These are phyloP conservation scores for Aethina tumida DNA, from an alignment of 1,140 invertebrate species.

Conservation along the genomic window DNA sequence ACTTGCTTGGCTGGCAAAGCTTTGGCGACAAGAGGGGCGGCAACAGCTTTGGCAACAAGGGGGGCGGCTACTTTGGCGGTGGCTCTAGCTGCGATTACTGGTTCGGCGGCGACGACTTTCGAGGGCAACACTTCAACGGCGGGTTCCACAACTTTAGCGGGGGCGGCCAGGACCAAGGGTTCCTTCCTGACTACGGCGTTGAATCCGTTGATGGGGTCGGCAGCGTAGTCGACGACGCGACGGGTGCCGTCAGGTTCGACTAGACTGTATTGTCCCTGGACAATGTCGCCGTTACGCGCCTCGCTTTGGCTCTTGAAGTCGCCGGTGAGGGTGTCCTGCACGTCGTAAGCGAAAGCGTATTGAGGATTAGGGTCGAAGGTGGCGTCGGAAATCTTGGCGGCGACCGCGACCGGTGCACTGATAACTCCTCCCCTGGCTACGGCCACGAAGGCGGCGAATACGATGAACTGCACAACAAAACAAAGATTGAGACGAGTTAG, in stretches of 20 bases:
- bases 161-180: constrained; percentile 41
- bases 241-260: constrained; percentile 52
- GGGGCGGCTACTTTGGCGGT: constrained; percentile 12
- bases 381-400: constrained; percentile 27
- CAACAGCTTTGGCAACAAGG: constrained; percentile 22
- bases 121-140: constrained; percentile 16
- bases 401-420: constrained; percentile 8
- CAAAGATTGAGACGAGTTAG: too few relatives aligned
- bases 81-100: constrained; percentile 8
- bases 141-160: constrained; percentile 34
- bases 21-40: constrained; percentile 27
- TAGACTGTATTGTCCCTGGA: constrained; percentile 52
- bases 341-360: constrained; percentile 45
- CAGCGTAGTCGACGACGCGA: constrained; percentile 55
- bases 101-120: constrained; percentile 6
- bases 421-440: constrained; percentile 14
- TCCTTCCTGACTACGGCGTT: constrained; percentile 37
- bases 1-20: too few relatives aligned
- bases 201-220: constrained; percentile 44
- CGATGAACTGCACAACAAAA: constrained; percentile 13
- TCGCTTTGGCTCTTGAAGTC: constrained; percentile 48
- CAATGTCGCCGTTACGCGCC: constrained; percentile 48
- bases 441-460: constrained; percentile 12
- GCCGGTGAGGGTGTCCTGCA: constrained; percentile 46
- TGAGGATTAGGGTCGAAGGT: constrained; percentile 41